Evolutionary conservation across 2,888 invertebrate genomes (phyloP), one percentile per base, ranked within the genome.

Genomic region (Nysson spinosus): DNA sequence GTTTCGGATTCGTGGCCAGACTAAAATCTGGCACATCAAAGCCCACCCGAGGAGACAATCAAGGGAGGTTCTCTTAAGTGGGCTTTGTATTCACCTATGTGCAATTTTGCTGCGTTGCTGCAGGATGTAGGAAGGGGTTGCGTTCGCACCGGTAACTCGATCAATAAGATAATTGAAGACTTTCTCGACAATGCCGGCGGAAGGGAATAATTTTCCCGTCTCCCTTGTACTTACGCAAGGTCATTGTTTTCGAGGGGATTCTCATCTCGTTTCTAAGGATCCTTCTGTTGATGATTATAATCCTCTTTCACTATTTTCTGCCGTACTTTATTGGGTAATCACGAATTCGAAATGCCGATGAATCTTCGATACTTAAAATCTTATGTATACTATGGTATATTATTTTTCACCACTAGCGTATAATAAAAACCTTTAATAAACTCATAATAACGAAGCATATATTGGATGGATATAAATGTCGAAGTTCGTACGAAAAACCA

Each of bases 81-180:
- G 19, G 35, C 26, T 44, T 43, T 32, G 28, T 32, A 40, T 16
- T 34, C 32, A 16, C 30, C 40, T 14, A 32, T 30, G 34, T 52
- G 37, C 44, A 51, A 16, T 63, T 69, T 69, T 37, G 42, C 42
- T 19, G 35, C 24, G 49, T 14, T 34, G 56, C 47, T 28, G 44
- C 60, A 34, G 51, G 55, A 63, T 72, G 75, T 69, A 61, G 66
- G 58, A 75, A 75, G 66, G 76, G 76, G 66, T 75, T 72, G 75
- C 56, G 64, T 68, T 75, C 68, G 70, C 56, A 66, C 69, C 66
- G 64, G 67, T 67, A 77, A 76, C 69, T 42, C 79, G 79, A 81
- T 81, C 81, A 81, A 81, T 81, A 81, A 81, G 75, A 81, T 81
- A 81, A 81, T 81, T 81, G 81, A 81, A 81, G 78, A 81, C 74